Evolutionary conservation across 2,113 vertebrate species (phyloP).

Genomic region (Morone saxatilis): DNA sequence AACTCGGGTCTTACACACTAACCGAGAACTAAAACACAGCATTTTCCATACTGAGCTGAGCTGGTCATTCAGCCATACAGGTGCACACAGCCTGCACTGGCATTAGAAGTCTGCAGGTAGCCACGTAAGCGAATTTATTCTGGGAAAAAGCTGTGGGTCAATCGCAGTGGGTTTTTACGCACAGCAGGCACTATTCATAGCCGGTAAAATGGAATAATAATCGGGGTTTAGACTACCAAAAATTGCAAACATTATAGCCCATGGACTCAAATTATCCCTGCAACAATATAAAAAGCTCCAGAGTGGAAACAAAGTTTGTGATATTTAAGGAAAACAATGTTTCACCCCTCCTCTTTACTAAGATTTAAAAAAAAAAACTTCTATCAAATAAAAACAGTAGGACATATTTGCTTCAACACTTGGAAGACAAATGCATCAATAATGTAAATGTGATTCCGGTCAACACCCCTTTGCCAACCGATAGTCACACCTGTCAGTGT

Average conservation of each 20-base stretch:
- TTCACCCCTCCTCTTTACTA: background rate
- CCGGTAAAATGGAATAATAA: background rate
- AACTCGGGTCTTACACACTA: conserved; percentile 65
- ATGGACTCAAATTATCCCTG: background rate
- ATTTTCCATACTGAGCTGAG: conserved; percentile 77
- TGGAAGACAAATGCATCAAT: background rate
- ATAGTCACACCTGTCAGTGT: background rate
- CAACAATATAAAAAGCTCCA: background rate
- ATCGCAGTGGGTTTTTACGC: background rate
- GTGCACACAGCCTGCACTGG: conserved; percentile 80
- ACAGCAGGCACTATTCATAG: background rate
- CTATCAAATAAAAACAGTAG: background rate
- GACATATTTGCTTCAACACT: background rate
- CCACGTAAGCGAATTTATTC: too few species aligned
- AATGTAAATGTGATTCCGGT: background rate
- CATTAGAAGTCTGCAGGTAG: background rate
- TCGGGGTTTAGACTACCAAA: background rate
- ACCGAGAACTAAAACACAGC: conserved; percentile 75
- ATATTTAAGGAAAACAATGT: background rate
- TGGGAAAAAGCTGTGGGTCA: background rate
- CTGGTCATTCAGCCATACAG: conserved; percentile 79
- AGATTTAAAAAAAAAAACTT: background rate
- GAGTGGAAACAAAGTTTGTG: background rate
- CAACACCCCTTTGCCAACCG: background rate
- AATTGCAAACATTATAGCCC: background rate